phyloP scores from a whole-genome alignment of 1,140 invertebrate genomes.

The Drosophila miranda region DNA sequence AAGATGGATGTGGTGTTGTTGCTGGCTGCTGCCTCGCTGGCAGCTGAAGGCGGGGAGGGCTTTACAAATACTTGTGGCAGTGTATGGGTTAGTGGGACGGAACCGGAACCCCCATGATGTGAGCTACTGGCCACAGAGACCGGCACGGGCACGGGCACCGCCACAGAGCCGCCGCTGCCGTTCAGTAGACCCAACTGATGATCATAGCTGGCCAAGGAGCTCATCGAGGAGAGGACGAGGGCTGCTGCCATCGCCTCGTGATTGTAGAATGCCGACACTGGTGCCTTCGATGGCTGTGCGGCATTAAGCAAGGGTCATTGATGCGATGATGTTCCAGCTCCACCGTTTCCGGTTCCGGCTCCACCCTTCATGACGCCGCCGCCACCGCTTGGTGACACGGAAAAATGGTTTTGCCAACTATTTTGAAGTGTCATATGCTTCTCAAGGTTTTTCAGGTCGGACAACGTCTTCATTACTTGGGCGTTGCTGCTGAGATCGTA shows the following conservation, averaged over 20 bases:
- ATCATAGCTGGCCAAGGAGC: constrained; percentile 59
- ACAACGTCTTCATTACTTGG: constrained; percentile 52
- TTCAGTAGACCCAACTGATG: constrained; percentile 29
- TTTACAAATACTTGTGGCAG: constrained; percentile 81
- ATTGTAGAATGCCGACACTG: constrained; percentile 75
- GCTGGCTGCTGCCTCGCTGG: constrained; percentile 29
- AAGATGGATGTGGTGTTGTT: constrained; percentile 32
- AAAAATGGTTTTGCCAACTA: constrained; percentile 34
- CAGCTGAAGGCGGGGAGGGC: constrained; percentile 60
- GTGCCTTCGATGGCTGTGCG: constrained; percentile 52
- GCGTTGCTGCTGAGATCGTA: constrained; percentile 50
- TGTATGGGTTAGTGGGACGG: constrained; percentile 31
- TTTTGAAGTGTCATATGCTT: constrained; percentile 30
- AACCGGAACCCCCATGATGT: no score
- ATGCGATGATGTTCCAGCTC: constrained; percentile 34
- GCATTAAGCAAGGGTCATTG: constrained; percentile 73
- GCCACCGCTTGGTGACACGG: constrained; percentile 9
- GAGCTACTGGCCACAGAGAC: no score
- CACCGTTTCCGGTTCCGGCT: neutral
- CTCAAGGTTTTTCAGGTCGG: constrained; percentile 50
- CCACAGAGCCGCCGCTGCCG: neutral
- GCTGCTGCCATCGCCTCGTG: constrained; percentile 74
- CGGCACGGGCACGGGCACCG: neutral
- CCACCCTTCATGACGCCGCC: constrained; percentile 15
- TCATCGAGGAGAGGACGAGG: constrained; percentile 73